Evolutionary conservation across 2,888 invertebrate genomes (phyloP).

Genomic region (Ernsta delagoae): DNA sequence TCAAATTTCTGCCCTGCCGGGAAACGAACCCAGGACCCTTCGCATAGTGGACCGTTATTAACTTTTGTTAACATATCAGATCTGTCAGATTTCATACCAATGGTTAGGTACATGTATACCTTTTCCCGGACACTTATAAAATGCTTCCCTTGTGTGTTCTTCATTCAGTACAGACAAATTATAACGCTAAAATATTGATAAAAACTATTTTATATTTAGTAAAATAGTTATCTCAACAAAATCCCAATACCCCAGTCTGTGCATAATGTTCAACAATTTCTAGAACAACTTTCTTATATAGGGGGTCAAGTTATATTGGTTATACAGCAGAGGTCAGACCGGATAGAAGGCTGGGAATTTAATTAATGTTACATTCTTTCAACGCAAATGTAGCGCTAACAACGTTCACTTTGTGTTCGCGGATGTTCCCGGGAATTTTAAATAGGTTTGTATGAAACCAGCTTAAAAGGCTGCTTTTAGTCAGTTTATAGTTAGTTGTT

Average conservation of each 20-base stretch:
- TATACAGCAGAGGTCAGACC: constrained; percentile 16
- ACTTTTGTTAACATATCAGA: too few species aligned
- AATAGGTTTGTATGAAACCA: constrained; percentile 6
- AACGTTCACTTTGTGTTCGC: constrained; percentile 17
- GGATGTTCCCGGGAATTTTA: constrained; percentile 8
- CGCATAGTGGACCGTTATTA: too few species aligned
- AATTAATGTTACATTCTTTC: constrained; percentile 42
- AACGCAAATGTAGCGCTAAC: constrained; percentile 25
- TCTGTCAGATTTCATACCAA: too few species aligned
- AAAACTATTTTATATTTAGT: background rate
- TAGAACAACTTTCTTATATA: constrained; percentile 7
- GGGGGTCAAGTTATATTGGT: constrained; percentile 31
- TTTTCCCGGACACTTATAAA: too few species aligned
- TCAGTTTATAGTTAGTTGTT: background rate
- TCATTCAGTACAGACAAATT: too few species aligned
- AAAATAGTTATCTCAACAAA: background rate
- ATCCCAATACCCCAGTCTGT: background rate
- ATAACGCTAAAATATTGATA: too few species aligned
- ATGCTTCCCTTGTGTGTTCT: too few species aligned
- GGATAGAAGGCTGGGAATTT: constrained; percentile 37
- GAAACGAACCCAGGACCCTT: too few species aligned
- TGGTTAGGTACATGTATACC: too few species aligned
- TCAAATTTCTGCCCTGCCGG: too few species aligned
- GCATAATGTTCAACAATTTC: background rate
- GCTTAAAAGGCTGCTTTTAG: constrained; percentile 7